Base-by-base conservation (phyloP, 2,888 invertebrate genomes). In the Hirtodrosophila alboralis region DNA sequence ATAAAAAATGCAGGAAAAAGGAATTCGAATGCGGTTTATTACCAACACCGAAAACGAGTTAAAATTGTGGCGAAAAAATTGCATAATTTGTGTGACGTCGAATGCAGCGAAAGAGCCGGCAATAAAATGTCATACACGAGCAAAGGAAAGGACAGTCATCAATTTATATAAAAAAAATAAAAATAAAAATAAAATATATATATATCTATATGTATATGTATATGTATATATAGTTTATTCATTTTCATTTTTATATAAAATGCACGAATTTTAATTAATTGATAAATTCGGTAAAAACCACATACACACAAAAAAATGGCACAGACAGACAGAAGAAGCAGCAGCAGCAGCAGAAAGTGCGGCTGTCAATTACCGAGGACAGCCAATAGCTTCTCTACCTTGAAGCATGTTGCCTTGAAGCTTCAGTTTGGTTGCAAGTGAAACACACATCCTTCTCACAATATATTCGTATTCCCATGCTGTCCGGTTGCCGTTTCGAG, bases 201-300 rank as follows among this genome's bases (percentile, higher is more conserved):
- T 54, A 63, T 34, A 38, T 33, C 9, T 14, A 51, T 34, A 40
- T 45, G 53, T 43, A 71, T 58, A 66, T 34, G 40, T 49, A 70
- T 57, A 54, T 47, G 60, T 51, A 43, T 57, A 56, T 66, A 48
- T n/a, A n/a, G n/a, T n/a, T n/a, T n/a, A n/a, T 61, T 36, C 33
- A 59, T 61, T 79, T 75, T 59, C 64, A 76, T 80, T 80, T 80
- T 66, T 61, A 61, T 68, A 78, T 69, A 79, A 68, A 87, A 87
- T 83, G 84, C 83, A 80, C 87, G 86, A 81, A 87, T 83, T 87
- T 83, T 87, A 83, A 83, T 83, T 83, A 83, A 83, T 83, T 83
- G 83, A 86, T 87, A 83, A 83, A 83, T 83, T 87, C 83, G 80
- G 79, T 85, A 83, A 86, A 38, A 33, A n/a, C n/a, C 56, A 26